These are phyloP conservation scores for Caenorhabditis briggsae DNA, from an alignment of 1,140 invertebrate genomes.

Conservation along the genomic window DNA sequence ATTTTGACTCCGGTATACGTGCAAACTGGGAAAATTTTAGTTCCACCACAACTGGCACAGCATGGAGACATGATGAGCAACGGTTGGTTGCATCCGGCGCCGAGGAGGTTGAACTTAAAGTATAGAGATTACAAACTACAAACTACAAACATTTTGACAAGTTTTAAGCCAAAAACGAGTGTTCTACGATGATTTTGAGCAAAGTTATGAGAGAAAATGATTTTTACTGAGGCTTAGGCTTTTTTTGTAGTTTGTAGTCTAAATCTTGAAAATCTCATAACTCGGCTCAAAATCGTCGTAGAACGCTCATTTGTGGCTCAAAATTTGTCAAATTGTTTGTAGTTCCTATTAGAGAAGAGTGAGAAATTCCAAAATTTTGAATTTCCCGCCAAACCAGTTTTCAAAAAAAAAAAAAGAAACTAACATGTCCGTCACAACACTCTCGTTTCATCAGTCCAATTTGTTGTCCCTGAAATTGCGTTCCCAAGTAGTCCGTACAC, in stretches of 20 bases:
- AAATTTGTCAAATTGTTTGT: too few relatives aligned
- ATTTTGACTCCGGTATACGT: neutral
- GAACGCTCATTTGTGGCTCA: too few relatives aligned
- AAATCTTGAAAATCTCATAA: too few relatives aligned
- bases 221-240: too few relatives aligned
- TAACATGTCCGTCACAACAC: neutral
- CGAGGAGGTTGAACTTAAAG: neutral
- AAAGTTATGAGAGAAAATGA: neutral
- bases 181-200: neutral
- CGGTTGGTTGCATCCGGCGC: neutral
- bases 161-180: too few relatives aligned
- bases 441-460: slow-evolving; percentile 8
- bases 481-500: neutral
- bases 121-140: too few relatives aligned
- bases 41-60: neutral
- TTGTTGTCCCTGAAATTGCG: neutral
- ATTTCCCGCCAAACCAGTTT: too few relatives aligned
- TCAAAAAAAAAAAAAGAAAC: neutral
- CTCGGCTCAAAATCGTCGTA: too few relatives aligned
- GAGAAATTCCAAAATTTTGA: too few relatives aligned
- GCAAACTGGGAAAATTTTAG: neutral
- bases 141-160: neutral
- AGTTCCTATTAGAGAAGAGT: too few relatives aligned
- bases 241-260: too few relatives aligned
- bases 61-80: neutral